phyloP scores from a whole-genome alignment of 2,888 invertebrate species.

The Branchipolynoe longqiensis region DNA sequence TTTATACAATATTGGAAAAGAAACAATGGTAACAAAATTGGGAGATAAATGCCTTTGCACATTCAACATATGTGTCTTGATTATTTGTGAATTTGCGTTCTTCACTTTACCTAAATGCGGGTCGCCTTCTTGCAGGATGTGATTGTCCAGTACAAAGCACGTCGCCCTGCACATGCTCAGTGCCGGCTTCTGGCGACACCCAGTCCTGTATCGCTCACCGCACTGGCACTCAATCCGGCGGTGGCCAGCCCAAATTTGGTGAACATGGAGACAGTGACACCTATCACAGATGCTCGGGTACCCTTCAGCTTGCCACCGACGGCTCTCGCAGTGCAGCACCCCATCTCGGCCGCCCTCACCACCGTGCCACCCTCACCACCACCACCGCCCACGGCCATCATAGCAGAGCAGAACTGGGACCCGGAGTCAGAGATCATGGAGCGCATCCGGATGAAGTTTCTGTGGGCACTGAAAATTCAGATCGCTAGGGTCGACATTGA shows the following conservation, averaged over 20 bases:
- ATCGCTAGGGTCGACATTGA: too few species aligned
- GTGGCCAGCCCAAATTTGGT: background rate
- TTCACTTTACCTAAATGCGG: too few species aligned
- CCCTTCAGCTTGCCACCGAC: background rate
- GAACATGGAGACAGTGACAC: conserved; percentile 30
- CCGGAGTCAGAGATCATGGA: background rate
- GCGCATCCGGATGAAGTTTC: conserved; percentile 3
- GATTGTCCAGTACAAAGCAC: conserved; percentile 2
- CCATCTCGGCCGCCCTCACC: background rate
- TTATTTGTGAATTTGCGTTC: too few species aligned
- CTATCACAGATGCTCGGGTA: background rate
- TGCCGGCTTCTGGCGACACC: background rate
- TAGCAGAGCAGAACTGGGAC: conserved; percentile 13
- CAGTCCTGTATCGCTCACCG: background rate
- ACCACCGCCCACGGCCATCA: background rate
- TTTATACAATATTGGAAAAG: too few species aligned
- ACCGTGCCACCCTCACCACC: background rate
- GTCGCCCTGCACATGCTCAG: background rate
- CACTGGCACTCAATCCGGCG: background rate
- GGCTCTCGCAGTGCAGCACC: background rate
- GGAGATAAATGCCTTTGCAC: too few species aligned
- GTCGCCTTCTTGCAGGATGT: background rate
- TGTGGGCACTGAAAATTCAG: too few species aligned
- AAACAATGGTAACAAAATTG: too few species aligned
- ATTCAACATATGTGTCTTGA: too few species aligned